These are phyloP conservation scores for Turdus rufiventris DNA, from an alignment of 2,113 vertebrate genomes.

Conservation along the genomic window DNA sequence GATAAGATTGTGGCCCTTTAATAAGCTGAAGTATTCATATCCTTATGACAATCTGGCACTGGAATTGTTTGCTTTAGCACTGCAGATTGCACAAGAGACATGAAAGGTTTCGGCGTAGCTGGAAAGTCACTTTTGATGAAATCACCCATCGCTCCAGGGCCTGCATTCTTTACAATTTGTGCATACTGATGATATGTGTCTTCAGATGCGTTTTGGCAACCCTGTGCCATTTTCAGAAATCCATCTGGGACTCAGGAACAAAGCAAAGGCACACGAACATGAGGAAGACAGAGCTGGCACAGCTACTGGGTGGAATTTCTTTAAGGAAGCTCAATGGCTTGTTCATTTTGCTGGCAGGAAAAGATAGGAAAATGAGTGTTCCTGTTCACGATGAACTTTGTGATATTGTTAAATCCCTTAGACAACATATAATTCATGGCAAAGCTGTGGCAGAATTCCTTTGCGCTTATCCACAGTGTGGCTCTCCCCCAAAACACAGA, in stretches of 20 bases:
- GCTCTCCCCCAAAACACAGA: slow-evolving; percentile 30
- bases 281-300: slow-evolving; percentile 59
- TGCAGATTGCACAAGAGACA: slow-evolving; percentile 65
- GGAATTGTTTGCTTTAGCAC: slow-evolving; percentile 58
- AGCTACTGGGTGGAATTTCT: slow-evolving; percentile 58
- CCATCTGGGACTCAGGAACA: slow-evolving; percentile 41
- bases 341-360: slow-evolving; percentile 58
- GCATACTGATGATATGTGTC: slow-evolving; percentile 46
- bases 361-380: slow-evolving; percentile 57
- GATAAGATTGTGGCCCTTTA: slow-evolving; percentile 32
- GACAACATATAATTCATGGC: slow-evolving; percentile 48
- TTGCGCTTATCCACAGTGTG: slow-evolving; percentile 8
- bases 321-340: slow-evolving; percentile 46
- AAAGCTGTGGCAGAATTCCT: slow-evolving; percentile 45
- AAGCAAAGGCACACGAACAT: slow-evolving; percentile 35
- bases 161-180: slow-evolving; percentile 38
- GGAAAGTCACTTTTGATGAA: slow-evolving; percentile 67
- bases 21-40: slow-evolving; percentile 11
- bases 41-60: slow-evolving; percentile 58
- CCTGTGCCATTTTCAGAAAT: slow-evolving; percentile 33
- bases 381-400: slow-evolving; percentile 16
- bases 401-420: slow-evolving; percentile 48
- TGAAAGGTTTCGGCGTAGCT: slow-evolving; percentile 59
- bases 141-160: slow-evolving; percentile 44
- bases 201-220: slow-evolving; percentile 41